Evolutionary conservation across 2,113 vertebrate genomes (phyloP), one percentile per base, ranked within the genome.

Genomic region (Polypterus senegalus): DNA sequence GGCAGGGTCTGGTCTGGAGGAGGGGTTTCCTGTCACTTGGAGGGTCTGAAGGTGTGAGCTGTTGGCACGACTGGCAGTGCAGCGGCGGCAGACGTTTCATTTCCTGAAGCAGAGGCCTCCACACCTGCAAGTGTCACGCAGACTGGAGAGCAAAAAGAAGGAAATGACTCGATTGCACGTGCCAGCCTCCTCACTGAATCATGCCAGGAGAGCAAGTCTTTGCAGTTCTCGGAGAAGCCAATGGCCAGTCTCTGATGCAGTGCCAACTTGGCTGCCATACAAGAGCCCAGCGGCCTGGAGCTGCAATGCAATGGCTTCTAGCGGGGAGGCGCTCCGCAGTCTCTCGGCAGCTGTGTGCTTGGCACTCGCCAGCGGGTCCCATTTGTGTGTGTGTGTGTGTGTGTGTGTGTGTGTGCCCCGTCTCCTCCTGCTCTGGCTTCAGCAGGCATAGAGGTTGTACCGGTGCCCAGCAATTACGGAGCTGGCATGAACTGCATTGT

Each of bases 401-500:
- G 70, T 77, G 63, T 58, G 83, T 82, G 81, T 76, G 61, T 65
- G 76, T 80, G 65, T 79, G 76, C 77, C 83, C 85, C 83, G 81
- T 80, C 82, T 81, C 81, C 78, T 81, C 77, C 80, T 80, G 84
- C 77, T 79, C 86, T 89, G 85, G 82, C 86, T 83, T 74, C 82
- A 89, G 89, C 89, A 95, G 89, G 90, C 92, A 92, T 27, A 88
- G 89, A 86, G 90, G 84, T 89, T 93, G 91, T 89, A 91, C 89
- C 87, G 87, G 91, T 92, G 92, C 92, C 90, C 91, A 85, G 95
- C 95, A 98, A 98, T 98, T 98, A 98, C 85, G 87, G 89, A 94
- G 88, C 91, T 98, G 95, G 95, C 94, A 97, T 91, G 88, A 76
- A 48, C 79, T 76, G 83, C 87, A 88, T 88, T 97, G 92, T 98